These are phyloP conservation scores for Sakesphorus luctuosus DNA, from an alignment of 2,113 vertebrate genomes.

Conservation along the genomic window DNA sequence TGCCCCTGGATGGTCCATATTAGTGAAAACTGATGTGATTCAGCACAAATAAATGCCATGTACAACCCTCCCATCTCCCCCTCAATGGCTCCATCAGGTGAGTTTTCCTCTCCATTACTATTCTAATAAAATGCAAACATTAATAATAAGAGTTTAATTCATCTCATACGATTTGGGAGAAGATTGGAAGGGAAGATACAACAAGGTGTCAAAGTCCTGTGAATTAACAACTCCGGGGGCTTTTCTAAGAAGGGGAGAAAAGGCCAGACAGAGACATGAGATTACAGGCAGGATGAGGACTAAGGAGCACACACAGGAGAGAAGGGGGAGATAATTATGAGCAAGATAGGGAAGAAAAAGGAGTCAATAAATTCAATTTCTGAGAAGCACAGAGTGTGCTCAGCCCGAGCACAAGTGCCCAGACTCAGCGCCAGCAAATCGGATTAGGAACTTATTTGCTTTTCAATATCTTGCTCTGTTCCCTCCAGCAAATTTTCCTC, in stretches of 20 bases:
- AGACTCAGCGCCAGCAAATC: conserved; percentile 39
- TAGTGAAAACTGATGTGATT: not conserved
- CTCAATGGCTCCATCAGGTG: conserved; percentile 38
- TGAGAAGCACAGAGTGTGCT: conserved; percentile 60
- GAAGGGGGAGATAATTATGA: conserved; percentile 55
- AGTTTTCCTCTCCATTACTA: not conserved
- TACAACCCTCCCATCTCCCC: not conserved
- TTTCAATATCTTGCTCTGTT: conserved; percentile 51
- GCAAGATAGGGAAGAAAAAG: conserved; percentile 63
- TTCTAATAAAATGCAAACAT: conserved; percentile 34
- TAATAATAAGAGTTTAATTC: conserved; percentile 45
- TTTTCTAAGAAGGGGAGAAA: conserved; percentile 50
- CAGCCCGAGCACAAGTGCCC: not conserved
- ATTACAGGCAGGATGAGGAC: conserved; percentile 38
- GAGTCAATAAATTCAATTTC: conserved; percentile 70
- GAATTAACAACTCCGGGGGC: conserved; percentile 28
- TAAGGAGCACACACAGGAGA: conserved; percentile 32
- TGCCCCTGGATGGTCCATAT: not conserved
- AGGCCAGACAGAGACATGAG: conserved; percentile 62
- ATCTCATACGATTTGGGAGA: conserved; percentile 6
- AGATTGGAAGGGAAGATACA: conserved; percentile 1
- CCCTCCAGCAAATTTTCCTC: conserved; percentile 27
- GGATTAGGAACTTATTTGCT: conserved; percentile 56
- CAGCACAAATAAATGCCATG: not conserved
- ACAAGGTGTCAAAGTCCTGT: conserved; percentile 19